phyloP scores from a whole-genome alignment of 2,113 vertebrate genomes.

The Neogale vison region DNA sequence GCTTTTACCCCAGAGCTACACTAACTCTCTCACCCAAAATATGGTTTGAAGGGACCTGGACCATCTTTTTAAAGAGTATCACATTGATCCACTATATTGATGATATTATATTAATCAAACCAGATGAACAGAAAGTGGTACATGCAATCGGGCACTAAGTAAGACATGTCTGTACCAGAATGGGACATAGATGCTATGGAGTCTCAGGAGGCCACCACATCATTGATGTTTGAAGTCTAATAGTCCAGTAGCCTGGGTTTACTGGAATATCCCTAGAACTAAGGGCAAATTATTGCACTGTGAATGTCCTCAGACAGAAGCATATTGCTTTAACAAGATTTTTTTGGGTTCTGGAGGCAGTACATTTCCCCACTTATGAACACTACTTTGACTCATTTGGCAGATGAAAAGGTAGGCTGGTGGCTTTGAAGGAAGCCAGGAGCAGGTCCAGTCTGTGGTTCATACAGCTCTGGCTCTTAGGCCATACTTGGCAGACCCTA shows the following conservation, averaged over 20 bases:
- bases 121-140: neutral
- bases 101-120: neutral
- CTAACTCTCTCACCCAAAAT: neutral
- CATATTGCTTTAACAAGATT: neutral
- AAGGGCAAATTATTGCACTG: neutral
- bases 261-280: neutral
- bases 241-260: neutral
- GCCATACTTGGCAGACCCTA: neutral
- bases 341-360: neutral
- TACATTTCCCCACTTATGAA: neutral
- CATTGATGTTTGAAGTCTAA: neutral
- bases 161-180: neutral
- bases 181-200: neutral
- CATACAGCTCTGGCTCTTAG: neutral
- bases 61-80: neutral
- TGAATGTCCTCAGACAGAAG: neutral
- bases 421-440: neutral
- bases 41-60: neutral
- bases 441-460: neutral
- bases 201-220: neutral
- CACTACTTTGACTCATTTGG: neutral
- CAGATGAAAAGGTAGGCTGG: neutral
- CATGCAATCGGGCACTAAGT: neutral
- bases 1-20: neutral
- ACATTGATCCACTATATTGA: neutral